A percentile compares a stretch with the other conserved stretches of the same genome.
Evolutionary conservation across 1,140 invertebrate species (phyloP).

Genomic region (Hypothenemus hampei): DNA sequence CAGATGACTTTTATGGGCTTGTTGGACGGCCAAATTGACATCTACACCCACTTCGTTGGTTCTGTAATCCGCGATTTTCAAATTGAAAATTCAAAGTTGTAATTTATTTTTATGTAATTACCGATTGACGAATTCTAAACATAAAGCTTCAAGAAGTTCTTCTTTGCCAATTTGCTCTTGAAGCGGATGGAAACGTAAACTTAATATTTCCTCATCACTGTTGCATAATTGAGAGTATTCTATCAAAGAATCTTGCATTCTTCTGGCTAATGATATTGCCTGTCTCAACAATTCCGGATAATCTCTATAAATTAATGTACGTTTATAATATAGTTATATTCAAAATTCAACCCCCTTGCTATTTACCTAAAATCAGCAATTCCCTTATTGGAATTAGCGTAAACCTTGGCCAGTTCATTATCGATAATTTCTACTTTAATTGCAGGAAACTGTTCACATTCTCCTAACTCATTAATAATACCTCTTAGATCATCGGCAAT

Average conservation of each 20-base stretch:
- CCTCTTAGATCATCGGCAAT: slow-evolving; percentile 80
- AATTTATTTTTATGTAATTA: not conserved
- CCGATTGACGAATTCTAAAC: slow-evolving; percentile 84
- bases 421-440: slow-evolving; percentile 90
- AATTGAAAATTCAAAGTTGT: too few species aligned
- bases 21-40: slow-evolving; percentile 86
- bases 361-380: slow-evolving; percentile 63
- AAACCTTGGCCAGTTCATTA: slow-evolving; percentile 87
- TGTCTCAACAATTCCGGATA: slow-evolving; percentile 84
- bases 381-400: slow-evolving; percentile 86
- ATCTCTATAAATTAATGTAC: slow-evolving; percentile 53
- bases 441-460: slow-evolving; percentile 82
- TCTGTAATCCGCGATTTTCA: slow-evolving; percentile 39
- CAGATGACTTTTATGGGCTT: slow-evolving; percentile 81
- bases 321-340: not conserved
- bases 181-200: slow-evolving; percentile 84
- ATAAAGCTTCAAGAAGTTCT: slow-evolving; percentile 76
- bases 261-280: slow-evolving; percentile 86
- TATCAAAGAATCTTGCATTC: slow-evolving; percentile 91
- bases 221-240: slow-evolving; percentile 96
- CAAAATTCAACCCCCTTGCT: not conserved
- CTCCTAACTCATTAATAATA: slow-evolving; percentile 67
- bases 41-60: slow-evolving; percentile 99
- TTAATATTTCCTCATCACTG: slow-evolving; percentile 91
- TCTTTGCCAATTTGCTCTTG: slow-evolving; percentile 83